phyloP scores from a whole-genome alignment of 2,797 vertebrate species.

The Pangasius mekongensis region DNA sequence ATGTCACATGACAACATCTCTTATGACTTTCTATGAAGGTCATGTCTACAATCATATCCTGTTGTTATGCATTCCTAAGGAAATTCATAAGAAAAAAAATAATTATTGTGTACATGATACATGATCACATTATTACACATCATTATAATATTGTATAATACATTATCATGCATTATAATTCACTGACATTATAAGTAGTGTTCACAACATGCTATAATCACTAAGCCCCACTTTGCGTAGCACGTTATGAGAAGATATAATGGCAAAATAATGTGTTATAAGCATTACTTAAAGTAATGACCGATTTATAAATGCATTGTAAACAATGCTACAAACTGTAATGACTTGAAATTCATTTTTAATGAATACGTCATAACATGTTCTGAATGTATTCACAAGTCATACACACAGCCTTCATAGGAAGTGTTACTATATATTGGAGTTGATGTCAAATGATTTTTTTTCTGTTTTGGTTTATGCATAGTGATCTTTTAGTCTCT shows the following conservation, averaged over 20 bases:
- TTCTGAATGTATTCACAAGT: too few relatives aligned
- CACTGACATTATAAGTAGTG: background rate
- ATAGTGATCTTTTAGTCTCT: too few relatives aligned
- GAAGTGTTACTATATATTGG: background rate
- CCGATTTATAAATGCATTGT: background rate
- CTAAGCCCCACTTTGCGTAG: background rate
- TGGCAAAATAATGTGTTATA: too few relatives aligned
- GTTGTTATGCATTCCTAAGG: background rate
- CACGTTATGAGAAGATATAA: background rate
- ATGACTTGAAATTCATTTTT: too few relatives aligned
- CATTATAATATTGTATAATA: too few relatives aligned
- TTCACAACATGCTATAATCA: background rate
- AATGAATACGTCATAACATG: background rate
- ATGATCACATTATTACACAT: too few relatives aligned
- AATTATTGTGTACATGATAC: too few relatives aligned
- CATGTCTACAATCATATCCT: background rate
- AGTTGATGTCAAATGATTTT: too few relatives aligned
- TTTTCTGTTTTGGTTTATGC: too few relatives aligned
- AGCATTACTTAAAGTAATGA: background rate
- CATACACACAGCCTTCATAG: background rate
- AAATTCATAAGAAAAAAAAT: background rate
- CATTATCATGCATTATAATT: background rate
- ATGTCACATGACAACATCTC: background rate
- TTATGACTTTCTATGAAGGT: background rate
- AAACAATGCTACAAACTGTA: background rate